Base-by-base conservation (phyloP, 1,140 invertebrate species). In the Formica exsecta region DNA sequence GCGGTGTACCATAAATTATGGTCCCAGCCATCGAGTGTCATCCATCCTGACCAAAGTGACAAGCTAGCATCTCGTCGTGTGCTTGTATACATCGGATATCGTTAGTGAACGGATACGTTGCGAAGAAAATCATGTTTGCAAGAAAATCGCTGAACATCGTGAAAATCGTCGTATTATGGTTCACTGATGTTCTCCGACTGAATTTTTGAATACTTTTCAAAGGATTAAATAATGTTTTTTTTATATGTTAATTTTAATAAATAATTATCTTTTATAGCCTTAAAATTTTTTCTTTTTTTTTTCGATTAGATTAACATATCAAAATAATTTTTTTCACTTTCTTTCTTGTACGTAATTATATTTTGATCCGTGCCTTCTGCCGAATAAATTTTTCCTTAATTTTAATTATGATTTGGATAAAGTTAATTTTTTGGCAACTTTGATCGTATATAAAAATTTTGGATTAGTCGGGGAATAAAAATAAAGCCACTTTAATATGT, bases 11-110 rank as follows among this genome's bases (percentile, higher is more conserved):
- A 83, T 83, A 83, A 83, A 83, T 83, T 83, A 83, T 44, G 13
- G 29, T 61, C 38, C 7, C 25, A 68, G 57, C 68, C 48, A 51
- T 51, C 79, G 68, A 83, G 79, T 83, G 79, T 73, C 68, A 83
- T 83, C 79, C 68, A 83, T 83, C 61, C 79, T 74, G 68, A 83
- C 68, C 79, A 29, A 74, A 73, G 54, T 83, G 79, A 83, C 79
- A 83, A 83, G 79, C 79, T 36, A 61, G 79, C 68, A 73, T 22
- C 77, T 51, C 5, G 16, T 70, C 79, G 36, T 51, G 38, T 8
- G 79, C 79, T 83, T 83, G 79, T 81, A 83, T 83, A 74, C 79
- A 83, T 19, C 38, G 25, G 8, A 25, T 83, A 83, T 83, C 79
- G 68, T 83, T 61, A 83, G 79, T 19, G 68, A 73, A 61, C 68